Evolutionary conservation across 2,797 vertebrate genomes (phyloP).

Genomic region (Centroberyx gerrardi): DNA sequence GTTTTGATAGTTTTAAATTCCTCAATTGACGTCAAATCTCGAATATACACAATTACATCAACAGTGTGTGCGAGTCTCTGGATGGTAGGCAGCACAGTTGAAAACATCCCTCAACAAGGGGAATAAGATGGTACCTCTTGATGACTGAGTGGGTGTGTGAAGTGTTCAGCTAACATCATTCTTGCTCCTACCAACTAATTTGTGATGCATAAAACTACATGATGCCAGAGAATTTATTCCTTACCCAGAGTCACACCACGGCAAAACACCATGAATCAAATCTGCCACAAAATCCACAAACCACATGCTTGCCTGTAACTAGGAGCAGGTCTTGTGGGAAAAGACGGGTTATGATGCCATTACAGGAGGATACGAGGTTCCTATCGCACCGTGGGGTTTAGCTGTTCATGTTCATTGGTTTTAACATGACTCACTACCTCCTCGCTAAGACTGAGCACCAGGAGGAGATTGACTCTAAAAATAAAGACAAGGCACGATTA

Average conservation of each 20-base stretch:
- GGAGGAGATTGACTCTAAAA: constrained; percentile 83
- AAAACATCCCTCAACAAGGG: constrained; percentile 44
- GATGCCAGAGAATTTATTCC: constrained; percentile 43
- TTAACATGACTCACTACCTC: constrained; percentile 81
- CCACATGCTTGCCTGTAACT: constrained; percentile 43
- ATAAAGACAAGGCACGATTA: constrained; percentile 79
- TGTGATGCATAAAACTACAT: constrained; percentile 51
- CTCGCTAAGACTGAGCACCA: constrained; percentile 73
- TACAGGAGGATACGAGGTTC: constrained; percentile 41
- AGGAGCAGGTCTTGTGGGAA: constrained; percentile 34
- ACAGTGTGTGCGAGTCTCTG: constrained; percentile 3
- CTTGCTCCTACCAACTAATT: constrained; percentile 50
- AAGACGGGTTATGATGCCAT: constrained; percentile 25
- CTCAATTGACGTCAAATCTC: background rate
- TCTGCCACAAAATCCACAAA: constrained; percentile 13
- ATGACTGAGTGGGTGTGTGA: constrained; percentile 62
- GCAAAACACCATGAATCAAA: constrained; percentile 49
- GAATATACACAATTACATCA: constrained; percentile 19
- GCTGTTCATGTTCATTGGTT: constrained; percentile 72
- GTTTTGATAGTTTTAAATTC: background rate
- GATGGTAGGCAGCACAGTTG: constrained; percentile 4
- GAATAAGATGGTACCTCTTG: constrained; percentile 43
- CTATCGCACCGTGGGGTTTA: constrained; percentile 52
- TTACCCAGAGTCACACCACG: constrained; percentile 38
- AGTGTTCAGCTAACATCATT: constrained; percentile 50